Conservation (phyloP, 1,140 invertebrate genomes). For the Lutraria rhynchaena region DNA sequence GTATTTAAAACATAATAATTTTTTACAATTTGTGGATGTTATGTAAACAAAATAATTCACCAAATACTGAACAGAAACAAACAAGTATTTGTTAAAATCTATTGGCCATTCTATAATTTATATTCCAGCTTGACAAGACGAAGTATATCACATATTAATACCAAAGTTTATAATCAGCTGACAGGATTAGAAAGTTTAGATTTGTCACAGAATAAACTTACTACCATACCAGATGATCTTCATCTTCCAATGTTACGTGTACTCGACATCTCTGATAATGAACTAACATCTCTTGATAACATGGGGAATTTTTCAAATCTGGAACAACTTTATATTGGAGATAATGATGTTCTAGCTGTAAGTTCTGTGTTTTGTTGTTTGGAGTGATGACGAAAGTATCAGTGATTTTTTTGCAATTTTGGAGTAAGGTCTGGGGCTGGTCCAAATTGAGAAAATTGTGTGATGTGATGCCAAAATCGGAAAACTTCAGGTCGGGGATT, state of each 20-base stretch:
- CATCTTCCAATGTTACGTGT: slow-evolving; percentile 88
- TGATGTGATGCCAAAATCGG: no score
- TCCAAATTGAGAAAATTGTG: no score
- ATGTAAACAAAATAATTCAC: not conserved
- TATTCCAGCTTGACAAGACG: slow-evolving; percentile 50
- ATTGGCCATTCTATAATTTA: not conserved
- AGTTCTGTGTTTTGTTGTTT: not conserved
- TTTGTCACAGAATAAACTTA: slow-evolving; percentile 92
- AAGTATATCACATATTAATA: slow-evolving; percentile 23
- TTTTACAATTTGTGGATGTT: not conserved
- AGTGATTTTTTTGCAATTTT: not conserved
- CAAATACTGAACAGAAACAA: not conserved
- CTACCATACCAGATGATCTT: slow-evolving; percentile 89
- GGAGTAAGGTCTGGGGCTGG: no score
- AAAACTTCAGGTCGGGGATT: no score
- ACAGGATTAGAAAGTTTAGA: slow-evolving; percentile 87
- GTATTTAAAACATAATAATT: not conserved
- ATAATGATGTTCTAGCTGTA: slow-evolving; percentile 84
- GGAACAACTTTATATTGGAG: slow-evolving; percentile 86
- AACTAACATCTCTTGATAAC: slow-evolving; percentile 90
- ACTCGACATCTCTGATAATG: slow-evolving; percentile 92
- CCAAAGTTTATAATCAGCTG: slow-evolving; percentile 45
- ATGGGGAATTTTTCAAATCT: slow-evolving; percentile 76
- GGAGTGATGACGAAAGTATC: not conserved
- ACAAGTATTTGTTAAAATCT: not conserved